Evolutionary conservation across 2,888 invertebrate species (phyloP), one percentile per base, ranked within the genome.

Genomic region (Kryphioiulus occultus): DNA sequence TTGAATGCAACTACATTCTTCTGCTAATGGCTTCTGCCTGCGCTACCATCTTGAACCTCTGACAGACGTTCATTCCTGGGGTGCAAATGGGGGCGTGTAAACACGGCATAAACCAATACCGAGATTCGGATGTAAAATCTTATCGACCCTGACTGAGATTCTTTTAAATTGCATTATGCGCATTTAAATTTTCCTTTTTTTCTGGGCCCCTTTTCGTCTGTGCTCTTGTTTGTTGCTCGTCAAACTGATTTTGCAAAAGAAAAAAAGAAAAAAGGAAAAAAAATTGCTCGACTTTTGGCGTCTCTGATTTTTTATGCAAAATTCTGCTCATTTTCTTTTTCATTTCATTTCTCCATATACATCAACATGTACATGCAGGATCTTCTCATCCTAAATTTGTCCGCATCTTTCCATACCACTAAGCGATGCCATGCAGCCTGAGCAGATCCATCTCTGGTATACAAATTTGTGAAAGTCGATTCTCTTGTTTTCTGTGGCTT

Each of bases 161-260:
- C 78, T 78, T 78, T 78, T 78, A 78, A 78, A 78, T 78, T 78
- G 78, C 78, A 78, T 78, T 78, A 78, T 78, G 78, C 78, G 78
- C 78, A 78, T 78, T 78, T 78, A 78, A 78, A 78, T 78, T 78
- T 78, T n/a, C n/a, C 9, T 4, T 78, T 78, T 78, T 78, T 78
- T 78, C 15, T 10, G 9, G 0, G 22, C 68, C 68, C 19, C 22
- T 15, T 78, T 10, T 9, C 0, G 1, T 0, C 30, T 78, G 0
- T 26, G 78, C 30, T 30, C 12, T n/a, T n/a, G 78, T 30, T 78
- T 78, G 68, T 22, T 78, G 26, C 30, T 78, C 78, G 78, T 78
- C 59, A 22, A 59, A 59, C 59, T 59, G 59, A 59, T 59, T 59
- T 59, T 19, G 59, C 22, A 3, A 59, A 22, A n/a, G n/a, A n/a